Conservation (phyloP, 2,888 invertebrate species). For the Belgica antarctica region DNA sequence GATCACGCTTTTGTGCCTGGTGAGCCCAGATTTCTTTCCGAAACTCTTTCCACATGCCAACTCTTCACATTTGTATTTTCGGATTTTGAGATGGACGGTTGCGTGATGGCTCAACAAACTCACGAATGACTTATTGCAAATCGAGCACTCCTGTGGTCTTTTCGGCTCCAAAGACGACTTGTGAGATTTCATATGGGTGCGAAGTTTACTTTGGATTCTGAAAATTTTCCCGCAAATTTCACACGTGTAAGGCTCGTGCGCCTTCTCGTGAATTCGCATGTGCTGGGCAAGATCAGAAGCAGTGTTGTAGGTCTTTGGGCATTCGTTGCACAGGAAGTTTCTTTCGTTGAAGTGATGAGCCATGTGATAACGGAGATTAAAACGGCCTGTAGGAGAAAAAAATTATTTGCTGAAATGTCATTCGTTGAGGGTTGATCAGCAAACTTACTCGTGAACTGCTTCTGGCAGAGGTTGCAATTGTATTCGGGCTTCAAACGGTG, state of each 20-base stretch:
- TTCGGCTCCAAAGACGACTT: background rate
- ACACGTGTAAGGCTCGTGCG: background rate
- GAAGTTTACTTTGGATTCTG: background rate
- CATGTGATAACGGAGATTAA: constrained; percentile 21
- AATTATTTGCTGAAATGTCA: background rate
- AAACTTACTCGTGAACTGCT: constrained; percentile 30
- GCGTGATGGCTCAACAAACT: background rate
- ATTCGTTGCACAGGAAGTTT: constrained; percentile 6
- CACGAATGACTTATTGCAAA: background rate
- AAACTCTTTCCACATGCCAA: background rate
- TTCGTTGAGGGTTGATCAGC: background rate
- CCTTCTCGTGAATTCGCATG: background rate
- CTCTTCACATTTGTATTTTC: background rate
- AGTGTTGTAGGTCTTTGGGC: constrained; percentile 13
- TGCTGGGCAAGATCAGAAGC: constrained; percentile 15
- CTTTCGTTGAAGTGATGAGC: constrained; percentile 28
- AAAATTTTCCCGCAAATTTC: background rate
- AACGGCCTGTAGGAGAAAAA: background rate
- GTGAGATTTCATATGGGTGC: constrained; percentile 18
- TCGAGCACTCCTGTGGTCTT: constrained; percentile 20
- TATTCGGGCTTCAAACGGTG: constrained; percentile 1
- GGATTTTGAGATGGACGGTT: constrained; percentile 23
- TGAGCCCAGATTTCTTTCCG: background rate
- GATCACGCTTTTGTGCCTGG: background rate
- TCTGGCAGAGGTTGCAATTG: background rate